Conservation (phyloP, 1,140 invertebrate species). For the Platorchestia sp. region DNA sequence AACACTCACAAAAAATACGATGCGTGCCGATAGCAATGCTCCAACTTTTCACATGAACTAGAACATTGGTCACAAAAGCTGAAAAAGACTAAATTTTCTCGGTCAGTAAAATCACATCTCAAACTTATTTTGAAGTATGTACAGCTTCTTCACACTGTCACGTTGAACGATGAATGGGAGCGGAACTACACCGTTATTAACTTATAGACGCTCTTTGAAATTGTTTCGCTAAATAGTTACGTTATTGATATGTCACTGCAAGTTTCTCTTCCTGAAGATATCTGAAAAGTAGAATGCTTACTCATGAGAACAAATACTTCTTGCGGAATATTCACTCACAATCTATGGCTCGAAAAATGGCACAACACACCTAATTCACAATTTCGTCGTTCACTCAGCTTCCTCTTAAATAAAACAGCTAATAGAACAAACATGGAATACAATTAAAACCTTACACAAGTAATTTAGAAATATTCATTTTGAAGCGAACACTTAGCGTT, state of each 20-base stretch:
- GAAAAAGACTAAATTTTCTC: neutral
- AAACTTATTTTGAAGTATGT: neutral
- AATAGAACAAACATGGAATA: neutral
- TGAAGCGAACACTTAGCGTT: neutral
- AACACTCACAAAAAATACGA: neutral
- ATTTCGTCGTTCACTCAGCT: neutral
- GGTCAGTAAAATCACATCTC: neutral
- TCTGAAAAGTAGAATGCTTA: slow-evolving; percentile 2
- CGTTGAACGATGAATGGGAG: neutral
- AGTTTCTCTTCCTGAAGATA: slow-evolving; percentile 7
- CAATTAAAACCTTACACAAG: neutral
- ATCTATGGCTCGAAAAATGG: neutral
- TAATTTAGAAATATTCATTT: neutral
- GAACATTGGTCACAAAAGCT: neutral
- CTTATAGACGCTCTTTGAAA: neutral
- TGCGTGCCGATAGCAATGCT: neutral
- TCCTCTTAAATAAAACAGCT: neutral
- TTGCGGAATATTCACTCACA: neutral
- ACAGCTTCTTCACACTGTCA: neutral
- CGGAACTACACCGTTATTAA: neutral
- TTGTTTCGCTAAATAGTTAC: neutral
- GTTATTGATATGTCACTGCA: neutral
- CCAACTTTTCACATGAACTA: neutral
- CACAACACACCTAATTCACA: neutral
- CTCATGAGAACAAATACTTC: slow-evolving; percentile 9